A percentile compares a stretch with the other conserved stretches of the same genome.
Evolutionary conservation across 2,888 invertebrate genomes (phyloP).

Genomic region (Eubasilissa splendida): DNA sequence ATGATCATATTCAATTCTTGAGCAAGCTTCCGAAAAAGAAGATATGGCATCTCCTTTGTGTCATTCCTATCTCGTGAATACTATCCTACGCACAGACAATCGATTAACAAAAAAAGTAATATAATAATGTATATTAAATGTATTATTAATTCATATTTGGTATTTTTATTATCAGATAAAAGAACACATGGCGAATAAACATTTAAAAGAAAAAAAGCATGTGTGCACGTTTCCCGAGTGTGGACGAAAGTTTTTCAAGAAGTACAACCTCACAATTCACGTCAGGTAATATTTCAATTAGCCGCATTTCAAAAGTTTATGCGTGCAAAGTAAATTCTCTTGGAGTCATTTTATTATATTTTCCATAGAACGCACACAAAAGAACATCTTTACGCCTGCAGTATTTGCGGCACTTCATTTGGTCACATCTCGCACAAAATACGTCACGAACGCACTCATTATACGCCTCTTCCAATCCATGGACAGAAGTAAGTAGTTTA

Average conservation of each 20-base stretch:
- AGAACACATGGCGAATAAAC: slow-evolving; percentile 34
- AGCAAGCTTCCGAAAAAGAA: too few species aligned
- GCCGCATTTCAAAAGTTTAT: background rate
- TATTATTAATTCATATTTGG: background rate
- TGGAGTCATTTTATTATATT: background rate
- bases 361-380: slow-evolving; percentile 37
- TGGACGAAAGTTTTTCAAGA: slow-evolving; percentile 45
- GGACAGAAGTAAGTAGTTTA: slow-evolving; percentile 38
- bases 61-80: too few species aligned
- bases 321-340: background rate
- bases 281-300: slow-evolving; percentile 26
- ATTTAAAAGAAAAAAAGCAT: slow-evolving; percentile 40
- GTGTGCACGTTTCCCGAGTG: slow-evolving; percentile 43
- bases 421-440: slow-evolving; percentile 28
- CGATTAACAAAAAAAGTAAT: too few species aligned
- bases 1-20: too few species aligned
- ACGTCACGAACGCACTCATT: slow-evolving; percentile 41
- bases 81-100: too few species aligned
- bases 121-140: background rate
- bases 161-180: slow-evolving; percentile 32
- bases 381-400: slow-evolving; percentile 42
- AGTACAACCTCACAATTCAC: slow-evolving; percentile 45
- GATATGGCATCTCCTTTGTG: too few species aligned
- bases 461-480: slow-evolving; percentile 36
- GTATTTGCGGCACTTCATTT: slow-evolving; percentile 33